A percentile compares a stretch with the other conserved stretches of the same genome.
phyloP scores from a whole-genome alignment of 1,140 invertebrate species.

The Planococcus citri region DNA sequence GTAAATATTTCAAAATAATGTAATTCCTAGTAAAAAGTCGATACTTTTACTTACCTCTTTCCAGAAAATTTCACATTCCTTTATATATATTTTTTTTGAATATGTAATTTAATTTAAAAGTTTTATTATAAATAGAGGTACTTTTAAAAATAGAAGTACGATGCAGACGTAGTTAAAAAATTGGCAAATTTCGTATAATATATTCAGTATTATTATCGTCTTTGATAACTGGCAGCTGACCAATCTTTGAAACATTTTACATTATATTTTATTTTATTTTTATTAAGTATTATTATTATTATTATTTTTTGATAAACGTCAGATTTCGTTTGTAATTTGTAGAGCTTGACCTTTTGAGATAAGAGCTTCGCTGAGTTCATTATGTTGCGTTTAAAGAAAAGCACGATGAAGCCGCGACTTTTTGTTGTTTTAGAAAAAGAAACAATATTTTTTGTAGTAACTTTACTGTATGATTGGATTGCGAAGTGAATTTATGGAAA shows the following conservation, averaged over 20 bases:
- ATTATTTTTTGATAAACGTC: background rate
- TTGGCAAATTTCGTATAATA: slow-evolving; percentile 1
- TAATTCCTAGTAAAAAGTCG: no score
- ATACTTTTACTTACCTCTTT: no score
- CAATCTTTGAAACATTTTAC: background rate
- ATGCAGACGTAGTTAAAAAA: slow-evolving; percentile 3
- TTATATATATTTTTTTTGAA: no score
- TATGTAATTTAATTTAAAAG: background rate
- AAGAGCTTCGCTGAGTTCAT: background rate
- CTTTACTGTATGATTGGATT: no score
- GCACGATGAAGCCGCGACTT: no score
- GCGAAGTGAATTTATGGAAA: no score
- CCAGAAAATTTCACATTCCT: no score
- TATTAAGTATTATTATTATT: no score
- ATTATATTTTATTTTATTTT: background rate
- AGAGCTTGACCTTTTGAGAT: background rate
- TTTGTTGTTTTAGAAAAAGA: no score
- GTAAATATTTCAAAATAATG: no score
- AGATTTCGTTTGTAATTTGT: background rate
- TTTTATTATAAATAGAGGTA: background rate
- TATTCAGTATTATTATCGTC: background rate
- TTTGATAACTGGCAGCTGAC: background rate
- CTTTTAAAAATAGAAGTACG: background rate
- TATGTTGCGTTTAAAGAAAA: no score
- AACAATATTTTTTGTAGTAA: no score